Evolutionary conservation across 1,140 invertebrate genomes (phyloP).

Genomic region (Bombus huntii): DNA sequence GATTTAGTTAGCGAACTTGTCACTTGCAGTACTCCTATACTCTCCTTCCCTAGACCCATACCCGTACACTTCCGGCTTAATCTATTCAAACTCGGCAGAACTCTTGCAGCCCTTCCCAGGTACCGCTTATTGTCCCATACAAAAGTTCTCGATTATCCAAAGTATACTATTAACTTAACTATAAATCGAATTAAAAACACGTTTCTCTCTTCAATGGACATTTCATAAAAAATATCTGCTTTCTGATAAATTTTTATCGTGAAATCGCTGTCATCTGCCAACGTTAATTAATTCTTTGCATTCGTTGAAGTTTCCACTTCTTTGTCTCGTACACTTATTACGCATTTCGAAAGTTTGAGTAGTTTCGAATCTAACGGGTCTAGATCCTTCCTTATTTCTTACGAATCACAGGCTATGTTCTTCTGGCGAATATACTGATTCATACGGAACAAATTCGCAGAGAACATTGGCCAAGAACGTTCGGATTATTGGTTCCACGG

Average conservation of each 20-base stretch:
- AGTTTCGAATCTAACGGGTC: not conserved
- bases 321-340: too few relatives aligned
- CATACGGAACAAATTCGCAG: not conserved
- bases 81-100: not conserved
- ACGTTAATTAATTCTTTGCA: too few relatives aligned
- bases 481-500: not conserved
- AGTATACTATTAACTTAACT: not conserved
- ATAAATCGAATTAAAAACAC: too few relatives aligned
- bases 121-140: not conserved
- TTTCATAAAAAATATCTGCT: too few relatives aligned
- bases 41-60: not conserved
- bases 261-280: too few relatives aligned
- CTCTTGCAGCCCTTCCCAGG: not conserved
- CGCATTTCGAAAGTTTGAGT: not conserved
- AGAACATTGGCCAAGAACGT: not conserved
- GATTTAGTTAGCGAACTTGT: conserved; percentile 18
- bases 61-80: not conserved
- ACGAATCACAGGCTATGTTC: too few relatives aligned
- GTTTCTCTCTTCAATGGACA: too few relatives aligned
- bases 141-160: not conserved
- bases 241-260: too few relatives aligned
- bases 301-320: too few relatives aligned
- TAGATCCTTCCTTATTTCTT: too few relatives aligned
- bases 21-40: not conserved
- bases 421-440: not conserved